phyloP scores from a whole-genome alignment of 1,140 invertebrate genomes.

The Carposina sasakii region DNA sequence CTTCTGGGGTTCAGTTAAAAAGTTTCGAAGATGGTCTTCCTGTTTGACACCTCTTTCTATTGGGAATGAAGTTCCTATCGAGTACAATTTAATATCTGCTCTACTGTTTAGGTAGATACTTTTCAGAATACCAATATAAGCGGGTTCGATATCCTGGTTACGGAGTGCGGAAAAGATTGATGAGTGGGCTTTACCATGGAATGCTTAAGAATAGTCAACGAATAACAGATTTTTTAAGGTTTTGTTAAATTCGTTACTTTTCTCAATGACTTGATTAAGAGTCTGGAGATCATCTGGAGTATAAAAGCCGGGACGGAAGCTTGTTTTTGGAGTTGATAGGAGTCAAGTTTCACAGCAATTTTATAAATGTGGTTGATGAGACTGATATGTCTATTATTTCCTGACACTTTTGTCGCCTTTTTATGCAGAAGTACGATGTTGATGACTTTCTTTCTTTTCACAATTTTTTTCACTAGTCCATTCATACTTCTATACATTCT shows the following conservation, averaged over 20 bases:
- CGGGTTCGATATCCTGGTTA: not conserved
- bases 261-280: not conserved
- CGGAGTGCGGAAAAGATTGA: not conserved
- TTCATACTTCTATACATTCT: too few relatives aligned
- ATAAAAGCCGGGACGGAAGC: not conserved
- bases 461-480: too few relatives aligned
- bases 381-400: constrained; percentile 1
- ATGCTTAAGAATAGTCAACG: constrained; percentile 2
- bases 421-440: too few relatives aligned
- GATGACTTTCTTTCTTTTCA: too few relatives aligned
- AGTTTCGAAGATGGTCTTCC: constrained; percentile 4
- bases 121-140: not conserved
- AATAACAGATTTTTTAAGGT: not conserved
- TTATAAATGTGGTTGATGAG: not conserved
- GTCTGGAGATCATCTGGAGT: constrained; percentile 1
- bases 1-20: not conserved
- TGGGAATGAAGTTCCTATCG: not conserved
- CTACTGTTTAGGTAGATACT: constrained; percentile 2
- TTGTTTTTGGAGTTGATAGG: not conserved
- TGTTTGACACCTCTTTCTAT: constrained; percentile 7
- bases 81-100: constrained; percentile 1
- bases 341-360: not conserved
- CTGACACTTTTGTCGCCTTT: not conserved
- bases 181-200: not conserved
- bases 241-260: not conserved